Base-by-base conservation (phyloP, 2,797 vertebrate genomes). In the Aulostomus chinensis region DNA sequence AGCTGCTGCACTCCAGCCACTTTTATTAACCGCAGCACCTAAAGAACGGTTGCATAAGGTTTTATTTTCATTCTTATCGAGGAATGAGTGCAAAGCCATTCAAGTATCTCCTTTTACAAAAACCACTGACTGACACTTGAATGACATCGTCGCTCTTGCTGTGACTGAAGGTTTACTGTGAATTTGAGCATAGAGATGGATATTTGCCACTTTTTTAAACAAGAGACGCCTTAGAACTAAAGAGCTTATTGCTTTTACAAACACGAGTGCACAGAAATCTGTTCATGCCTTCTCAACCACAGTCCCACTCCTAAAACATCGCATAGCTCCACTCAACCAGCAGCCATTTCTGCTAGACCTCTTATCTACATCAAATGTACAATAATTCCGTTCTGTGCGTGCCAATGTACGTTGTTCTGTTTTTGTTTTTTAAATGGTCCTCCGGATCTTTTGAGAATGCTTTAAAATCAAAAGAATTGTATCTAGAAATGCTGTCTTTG, bases 151-250 rank as follows among this genome's bases (percentile, higher is more conserved):
- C 68, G 59, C 31, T 30, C 64, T 81, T 81, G n/a, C n/a, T 76
- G 68, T 84, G 73, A 82, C 66, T 66, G 75, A 79, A 58, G 59
- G 78, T 85, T 86, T 82, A 89, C 88, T 89, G 90, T 91, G 88
- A 89, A 87, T 83, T 69, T 56, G 52, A 88, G 78, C 74, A 73
- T 62, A 76, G 76, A 64, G 42, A 56, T 43, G 39, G 65, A 64
- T 77, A 69, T 70, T 54, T 77, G 35, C 36, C 60, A 55, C 35
- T 61, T 80, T 68, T 58, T 60, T 39, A 36, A 28, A 50, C n/a
- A 72, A 64, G 46, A 73, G 48, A 82, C 81, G 83, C 81, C 84
- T 86, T 86, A 83, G 71, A 70, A 75, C 70, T 41, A 36, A 58
- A 58, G 35, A 73, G 26, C 56, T 52, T 55, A 71, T 68, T 59